These are phyloP conservation scores for Gobio occitaniae DNA, from an alignment of 2,797 vertebrate genomes.

Conservation along the genomic window DNA sequence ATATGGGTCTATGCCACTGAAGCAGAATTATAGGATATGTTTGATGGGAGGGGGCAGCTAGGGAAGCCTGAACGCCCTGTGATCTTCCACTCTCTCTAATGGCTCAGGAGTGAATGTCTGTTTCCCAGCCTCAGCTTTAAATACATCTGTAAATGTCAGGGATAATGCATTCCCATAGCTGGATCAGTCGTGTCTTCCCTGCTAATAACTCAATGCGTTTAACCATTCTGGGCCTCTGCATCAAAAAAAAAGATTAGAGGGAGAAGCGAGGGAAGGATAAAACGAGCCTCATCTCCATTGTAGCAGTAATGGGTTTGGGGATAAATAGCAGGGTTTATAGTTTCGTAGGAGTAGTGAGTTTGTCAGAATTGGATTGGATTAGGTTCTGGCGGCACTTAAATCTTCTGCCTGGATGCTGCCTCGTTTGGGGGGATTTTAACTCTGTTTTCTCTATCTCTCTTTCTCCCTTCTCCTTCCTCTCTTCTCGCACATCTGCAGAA, in stretches of 20 bases:
- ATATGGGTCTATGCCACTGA: conserved; percentile 27
- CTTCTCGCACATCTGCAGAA: conserved; percentile 80
- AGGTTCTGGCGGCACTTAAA: conserved; percentile 76
- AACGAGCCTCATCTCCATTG: conserved; percentile 77
- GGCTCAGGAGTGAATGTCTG: conserved; percentile 77
- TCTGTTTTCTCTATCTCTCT: conserved; percentile 40
- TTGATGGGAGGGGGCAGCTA: conserved; percentile 66
- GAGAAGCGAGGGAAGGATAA: conserved; percentile 75
- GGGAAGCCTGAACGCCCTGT: conserved; percentile 66
- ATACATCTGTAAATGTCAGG: conserved; percentile 81
- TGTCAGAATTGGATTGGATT: conserved; percentile 83
- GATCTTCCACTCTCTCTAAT: conserved; percentile 63
- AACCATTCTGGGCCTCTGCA: conserved; percentile 73
- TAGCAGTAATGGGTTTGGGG: conserved; percentile 83
- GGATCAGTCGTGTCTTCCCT: conserved; percentile 78
- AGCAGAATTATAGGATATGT: conserved; percentile 36
- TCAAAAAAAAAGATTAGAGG: conserved; percentile 75
- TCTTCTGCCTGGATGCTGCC: conserved; percentile 75
- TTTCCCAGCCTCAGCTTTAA: conserved; percentile 67
- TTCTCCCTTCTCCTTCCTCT: not conserved
- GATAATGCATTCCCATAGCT: conserved; percentile 79
- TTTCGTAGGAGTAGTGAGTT: conserved; percentile 74
- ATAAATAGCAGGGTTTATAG: conserved; percentile 81
- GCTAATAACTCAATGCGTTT: conserved; percentile 81
- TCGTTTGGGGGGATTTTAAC: conserved; percentile 62